Conservation (phyloP, 1,140 invertebrate genomes). For the Battus philenor region DNA sequence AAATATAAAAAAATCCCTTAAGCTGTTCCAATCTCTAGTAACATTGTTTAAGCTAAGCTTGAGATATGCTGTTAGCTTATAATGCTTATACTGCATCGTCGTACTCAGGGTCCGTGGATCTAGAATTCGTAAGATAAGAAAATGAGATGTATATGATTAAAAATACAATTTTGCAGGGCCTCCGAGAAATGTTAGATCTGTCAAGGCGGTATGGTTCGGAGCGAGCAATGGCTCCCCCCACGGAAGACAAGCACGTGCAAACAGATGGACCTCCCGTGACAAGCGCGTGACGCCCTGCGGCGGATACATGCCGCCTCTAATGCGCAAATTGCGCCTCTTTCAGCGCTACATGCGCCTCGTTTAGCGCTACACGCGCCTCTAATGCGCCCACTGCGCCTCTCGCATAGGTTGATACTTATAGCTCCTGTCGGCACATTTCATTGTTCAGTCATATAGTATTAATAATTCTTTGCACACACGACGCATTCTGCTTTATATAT, state of each 20-base stretch:
- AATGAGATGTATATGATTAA: background rate
- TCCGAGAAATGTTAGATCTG: slow-evolving; percentile 83
- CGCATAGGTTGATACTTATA: slow-evolving; percentile 21
- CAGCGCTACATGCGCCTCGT: too few relatives aligned
- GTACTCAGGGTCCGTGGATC: too few relatives aligned
- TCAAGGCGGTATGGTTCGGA: slow-evolving; percentile 80
- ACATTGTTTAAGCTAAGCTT: too few relatives aligned
- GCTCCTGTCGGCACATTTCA: slow-evolving; percentile 33
- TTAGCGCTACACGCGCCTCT: background rate
- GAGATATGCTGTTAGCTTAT: too few relatives aligned
- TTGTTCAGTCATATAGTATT: too few relatives aligned
- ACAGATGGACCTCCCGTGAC: slow-evolving; percentile 72
- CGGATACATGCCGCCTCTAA: slow-evolving; percentile 35
- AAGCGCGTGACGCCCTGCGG: slow-evolving; percentile 54
- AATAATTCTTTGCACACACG: too few relatives aligned
- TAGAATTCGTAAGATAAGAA: too few relatives aligned
- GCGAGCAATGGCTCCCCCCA: slow-evolving; percentile 51
- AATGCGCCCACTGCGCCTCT: slow-evolving; percentile 5
- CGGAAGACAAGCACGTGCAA: slow-evolving; percentile 80
- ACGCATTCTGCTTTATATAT: too few relatives aligned
- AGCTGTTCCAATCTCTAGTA: too few relatives aligned
- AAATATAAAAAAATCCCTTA: too few relatives aligned
- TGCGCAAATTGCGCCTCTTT: background rate
- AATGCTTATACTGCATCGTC: too few relatives aligned
- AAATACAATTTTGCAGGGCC: slow-evolving; percentile 71